A percentile compares a stretch with the other conserved stretches of the same genome.
Evolutionary conservation across 53 echinoderm and acorn worm genomes (phyloP).

Genomic region (Glandiceps talaboti): DNA sequence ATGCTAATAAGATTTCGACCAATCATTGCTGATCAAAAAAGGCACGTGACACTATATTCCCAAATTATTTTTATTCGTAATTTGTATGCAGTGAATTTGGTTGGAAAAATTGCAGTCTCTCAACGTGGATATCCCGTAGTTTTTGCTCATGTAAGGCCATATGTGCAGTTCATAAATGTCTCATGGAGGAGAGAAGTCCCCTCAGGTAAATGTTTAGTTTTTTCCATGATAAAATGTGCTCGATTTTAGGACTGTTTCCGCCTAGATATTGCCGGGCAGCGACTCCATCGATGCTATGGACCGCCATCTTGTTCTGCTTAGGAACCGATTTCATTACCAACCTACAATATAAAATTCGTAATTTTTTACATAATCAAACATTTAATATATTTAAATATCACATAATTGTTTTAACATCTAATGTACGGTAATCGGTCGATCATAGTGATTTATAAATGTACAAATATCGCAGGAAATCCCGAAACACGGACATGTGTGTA

Average conservation of each 20-base stretch:
- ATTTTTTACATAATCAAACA: neutral
- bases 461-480: neutral
- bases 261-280: neutral
- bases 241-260: neutral
- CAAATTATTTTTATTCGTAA: neutral
- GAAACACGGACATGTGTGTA: neutral
- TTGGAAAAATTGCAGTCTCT: neutral
- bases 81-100: neutral
- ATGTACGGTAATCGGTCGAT: too few species aligned
- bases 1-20: neutral
- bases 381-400: neutral
- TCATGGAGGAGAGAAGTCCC: slow-evolving; percentile 21
- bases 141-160: neutral
- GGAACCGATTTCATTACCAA: neutral
- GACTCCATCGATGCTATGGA: neutral
- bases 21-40: neutral
- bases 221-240: neutral
- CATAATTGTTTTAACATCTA: neutral
- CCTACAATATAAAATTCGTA: neutral
- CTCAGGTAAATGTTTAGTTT: slow-evolving; percentile 16
- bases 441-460: too few species aligned
- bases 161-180: slow-evolving; percentile 11
- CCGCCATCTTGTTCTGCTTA: neutral
- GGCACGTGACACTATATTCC: neutral
- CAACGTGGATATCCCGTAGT: neutral